These are phyloP conservation scores for Trichogramma dendrolimi DNA, from an alignment of 2,888 invertebrate species.

Conservation along the genomic window DNA sequence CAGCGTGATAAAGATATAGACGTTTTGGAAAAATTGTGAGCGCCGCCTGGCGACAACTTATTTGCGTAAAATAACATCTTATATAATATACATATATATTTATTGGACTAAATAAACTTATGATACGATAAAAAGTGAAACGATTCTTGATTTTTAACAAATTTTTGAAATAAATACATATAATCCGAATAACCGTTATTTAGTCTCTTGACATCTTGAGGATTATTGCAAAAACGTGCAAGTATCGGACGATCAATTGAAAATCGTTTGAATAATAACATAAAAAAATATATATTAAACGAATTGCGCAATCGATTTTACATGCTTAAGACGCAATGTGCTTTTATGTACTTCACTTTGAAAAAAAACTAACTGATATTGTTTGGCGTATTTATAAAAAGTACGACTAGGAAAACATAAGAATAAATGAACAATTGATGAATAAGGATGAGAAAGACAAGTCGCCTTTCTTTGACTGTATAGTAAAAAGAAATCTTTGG, in stretches of 20 bases:
- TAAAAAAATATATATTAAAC: background rate
- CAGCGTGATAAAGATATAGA: conserved; percentile 13
- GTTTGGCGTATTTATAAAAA: background rate
- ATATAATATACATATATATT: background rate
- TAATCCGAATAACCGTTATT: no score
- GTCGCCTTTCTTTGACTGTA: conserved; percentile 13
- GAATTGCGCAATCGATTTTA: conserved; percentile 21
- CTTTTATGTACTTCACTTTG: conserved; percentile 18
- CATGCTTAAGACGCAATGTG: conserved; percentile 19
- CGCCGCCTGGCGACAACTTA: conserved; percentile 22
- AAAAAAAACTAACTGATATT: conserved; percentile 8
- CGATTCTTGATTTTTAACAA: conserved; percentile 11
- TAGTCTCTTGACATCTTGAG: no score
- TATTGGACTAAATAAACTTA: conserved; percentile 5
- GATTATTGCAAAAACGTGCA: background rate
- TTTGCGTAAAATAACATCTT: conserved; percentile 4
- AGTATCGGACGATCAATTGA: conserved; percentile 2
- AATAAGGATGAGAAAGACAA: background rate
- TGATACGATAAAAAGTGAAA: background rate
- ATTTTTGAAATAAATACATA: conserved; percentile 3
- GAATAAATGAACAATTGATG: background rate
- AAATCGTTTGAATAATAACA: background rate
- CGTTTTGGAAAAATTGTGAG: conserved; percentile 12
- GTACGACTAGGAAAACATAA: conserved; percentile 2
- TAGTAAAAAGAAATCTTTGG: conserved; percentile 18